Percentiles rank a stretch among this genome's conserved stretches.
Evolutionary conservation across 2,797 vertebrate species (phyloP).

Genomic region (Perodicticus potto): DNA sequence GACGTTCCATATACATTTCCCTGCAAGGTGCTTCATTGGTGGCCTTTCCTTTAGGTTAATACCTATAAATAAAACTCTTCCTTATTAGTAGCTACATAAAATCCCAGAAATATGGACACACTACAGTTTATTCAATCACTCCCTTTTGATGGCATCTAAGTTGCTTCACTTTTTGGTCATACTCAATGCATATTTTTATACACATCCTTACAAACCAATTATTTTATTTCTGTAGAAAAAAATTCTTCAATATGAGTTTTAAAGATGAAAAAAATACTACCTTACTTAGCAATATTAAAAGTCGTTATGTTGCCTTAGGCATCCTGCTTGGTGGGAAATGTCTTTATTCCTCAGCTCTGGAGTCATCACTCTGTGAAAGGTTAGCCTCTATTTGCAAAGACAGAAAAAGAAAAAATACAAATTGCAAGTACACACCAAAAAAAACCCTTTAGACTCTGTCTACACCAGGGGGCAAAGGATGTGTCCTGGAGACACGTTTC

Average conservation of each 20-base stretch:
- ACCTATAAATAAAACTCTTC: neutral
- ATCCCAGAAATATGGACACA: neutral
- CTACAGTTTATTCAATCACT: neutral
- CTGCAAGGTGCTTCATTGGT: neutral
- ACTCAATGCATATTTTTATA: neutral
- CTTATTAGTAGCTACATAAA: neutral
- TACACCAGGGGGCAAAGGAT: neutral
- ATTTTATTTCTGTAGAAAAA: conserved; percentile 32
- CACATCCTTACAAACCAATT: neutral
- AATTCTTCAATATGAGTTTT: neutral
- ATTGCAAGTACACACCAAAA: neutral
- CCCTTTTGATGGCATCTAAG: neutral
- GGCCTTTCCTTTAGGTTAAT: neutral
- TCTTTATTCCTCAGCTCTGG: conserved; percentile 18
- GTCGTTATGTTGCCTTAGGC: neutral
- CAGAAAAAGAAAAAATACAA: neutral
- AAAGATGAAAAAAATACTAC: conserved; percentile 19
- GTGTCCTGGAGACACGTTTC: neutral
- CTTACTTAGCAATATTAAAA: conserved; percentile 23
- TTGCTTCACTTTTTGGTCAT: neutral
- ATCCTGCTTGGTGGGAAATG: neutral
- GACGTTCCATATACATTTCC: neutral
- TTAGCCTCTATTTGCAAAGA: conserved; percentile 40
- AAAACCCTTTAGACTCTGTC: neutral
- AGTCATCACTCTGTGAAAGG: neutral